Evolutionary conservation across 2,797 vertebrate genomes (phyloP).

Genomic region (Astyanax mexicanus): DNA sequence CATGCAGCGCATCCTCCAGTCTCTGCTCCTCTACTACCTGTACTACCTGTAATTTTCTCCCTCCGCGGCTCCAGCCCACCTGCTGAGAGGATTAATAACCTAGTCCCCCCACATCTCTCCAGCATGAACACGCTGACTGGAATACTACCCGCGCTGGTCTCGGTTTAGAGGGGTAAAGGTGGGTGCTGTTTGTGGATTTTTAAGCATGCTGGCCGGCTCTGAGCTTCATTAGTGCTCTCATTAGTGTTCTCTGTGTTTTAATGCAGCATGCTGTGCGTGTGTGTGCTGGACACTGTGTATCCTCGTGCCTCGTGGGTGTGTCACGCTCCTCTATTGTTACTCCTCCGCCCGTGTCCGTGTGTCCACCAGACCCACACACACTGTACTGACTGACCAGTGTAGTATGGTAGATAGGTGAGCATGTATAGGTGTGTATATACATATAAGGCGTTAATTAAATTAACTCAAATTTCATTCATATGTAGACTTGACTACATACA

Average conservation of each 20-base stretch:
- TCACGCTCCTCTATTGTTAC: slow-evolving; percentile 13
- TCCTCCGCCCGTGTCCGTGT: background rate
- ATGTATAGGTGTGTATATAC: slow-evolving; percentile 7
- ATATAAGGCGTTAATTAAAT: too few species aligned
- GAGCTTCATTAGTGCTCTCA: slow-evolving; percentile 10
- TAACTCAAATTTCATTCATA: too few species aligned
- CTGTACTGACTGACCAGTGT: background rate
- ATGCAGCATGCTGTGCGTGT: slow-evolving; percentile 26
- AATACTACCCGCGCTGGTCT: slow-evolving; percentile 9
- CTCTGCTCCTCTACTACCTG: background rate
- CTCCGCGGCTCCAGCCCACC: background rate
- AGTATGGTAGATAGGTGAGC: too few species aligned
- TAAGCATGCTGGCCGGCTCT: background rate
- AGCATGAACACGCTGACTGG: slow-evolving; percentile 26
- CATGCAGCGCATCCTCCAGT: background rate
- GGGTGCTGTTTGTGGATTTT: slow-evolving; percentile 34
- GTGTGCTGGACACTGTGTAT: slow-evolving; percentile 12
- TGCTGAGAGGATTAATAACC: background rate
- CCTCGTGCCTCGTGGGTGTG: slow-evolving; percentile 53
- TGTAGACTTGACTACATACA: too few species aligned
- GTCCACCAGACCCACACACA: background rate
- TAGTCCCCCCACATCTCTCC: background rate
- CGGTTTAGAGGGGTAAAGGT: slow-evolving; percentile 51
- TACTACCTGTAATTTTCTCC: background rate
- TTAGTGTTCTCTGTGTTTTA: background rate